Evolutionary conservation across 2,888 invertebrate species (phyloP).

Genomic region (Aethes cnicana): DNA sequence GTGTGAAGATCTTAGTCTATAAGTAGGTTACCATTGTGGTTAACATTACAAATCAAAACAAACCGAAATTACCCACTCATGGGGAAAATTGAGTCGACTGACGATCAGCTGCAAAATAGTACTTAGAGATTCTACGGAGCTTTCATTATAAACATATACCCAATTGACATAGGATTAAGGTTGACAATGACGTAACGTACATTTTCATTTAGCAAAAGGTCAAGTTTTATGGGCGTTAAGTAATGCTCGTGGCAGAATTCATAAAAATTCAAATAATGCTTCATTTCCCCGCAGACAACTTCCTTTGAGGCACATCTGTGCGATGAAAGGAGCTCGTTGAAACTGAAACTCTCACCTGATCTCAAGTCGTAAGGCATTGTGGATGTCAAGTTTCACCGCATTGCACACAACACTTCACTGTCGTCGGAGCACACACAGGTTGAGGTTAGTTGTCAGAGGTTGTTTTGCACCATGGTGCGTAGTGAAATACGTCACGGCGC

Average conservation of each 20-base stretch:
- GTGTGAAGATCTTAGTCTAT: too few species aligned
- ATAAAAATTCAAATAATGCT: constrained; percentile 21
- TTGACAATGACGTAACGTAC: constrained; percentile 10
- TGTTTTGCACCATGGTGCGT: constrained; percentile 51
- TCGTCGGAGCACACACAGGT: constrained; percentile 38
- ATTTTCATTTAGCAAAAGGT: constrained; percentile 22
- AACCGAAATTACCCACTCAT: background rate
- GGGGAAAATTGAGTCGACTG: constrained; percentile 4
- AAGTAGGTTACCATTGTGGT: too few species aligned
- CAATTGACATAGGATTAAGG: constrained; percentile 2
- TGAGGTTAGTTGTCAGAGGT: constrained; percentile 46
- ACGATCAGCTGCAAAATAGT: constrained; percentile 25
- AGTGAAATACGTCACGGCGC: constrained; percentile 53
- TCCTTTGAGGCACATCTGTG: constrained; percentile 13
- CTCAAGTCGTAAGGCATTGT: constrained; percentile 77
- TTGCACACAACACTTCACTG: constrained; percentile 57
- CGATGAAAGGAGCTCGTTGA: constrained; percentile 23
- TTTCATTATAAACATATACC: constrained; percentile 14
- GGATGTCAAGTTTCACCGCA: constrained; percentile 65
- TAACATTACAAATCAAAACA: too few species aligned
- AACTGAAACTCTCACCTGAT: constrained; percentile 70
- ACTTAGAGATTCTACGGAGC: background rate
- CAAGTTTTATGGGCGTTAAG: constrained; percentile 30
- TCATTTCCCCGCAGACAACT: constrained; percentile 1
- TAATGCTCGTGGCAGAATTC: constrained; percentile 22